Evolutionary conservation across 2,797 vertebrate genomes (phyloP).

Genomic region (Tachyglossus aculeatus): DNA sequence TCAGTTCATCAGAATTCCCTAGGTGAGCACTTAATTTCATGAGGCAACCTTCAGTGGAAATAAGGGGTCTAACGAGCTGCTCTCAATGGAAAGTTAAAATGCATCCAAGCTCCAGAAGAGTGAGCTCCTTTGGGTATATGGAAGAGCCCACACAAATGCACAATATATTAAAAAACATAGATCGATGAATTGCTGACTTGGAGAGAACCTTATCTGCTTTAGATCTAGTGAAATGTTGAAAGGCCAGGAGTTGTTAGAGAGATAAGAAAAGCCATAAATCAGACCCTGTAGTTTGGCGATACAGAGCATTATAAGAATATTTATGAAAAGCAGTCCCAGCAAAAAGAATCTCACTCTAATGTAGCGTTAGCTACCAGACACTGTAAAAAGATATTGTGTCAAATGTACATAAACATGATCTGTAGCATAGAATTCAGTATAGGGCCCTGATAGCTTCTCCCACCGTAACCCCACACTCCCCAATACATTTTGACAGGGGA

Average conservation of each 20-base stretch:
- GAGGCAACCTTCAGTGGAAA: conserved; percentile 16
- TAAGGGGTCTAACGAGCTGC: background rate
- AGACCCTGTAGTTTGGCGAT: background rate
- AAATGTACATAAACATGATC: too few species aligned
- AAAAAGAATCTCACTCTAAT: background rate
- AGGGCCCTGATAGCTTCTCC: too few species aligned
- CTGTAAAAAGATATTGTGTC: too few species aligned
- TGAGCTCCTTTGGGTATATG: background rate
- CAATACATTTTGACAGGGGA: too few species aligned
- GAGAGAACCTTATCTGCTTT: background rate
- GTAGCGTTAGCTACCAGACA: background rate
- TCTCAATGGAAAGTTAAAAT: conserved; percentile 26
- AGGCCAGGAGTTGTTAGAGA: background rate
- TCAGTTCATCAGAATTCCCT: background rate
- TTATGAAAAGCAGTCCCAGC: background rate
- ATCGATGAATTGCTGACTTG: background rate
- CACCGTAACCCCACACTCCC: too few species aligned
- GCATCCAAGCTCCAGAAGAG: background rate
- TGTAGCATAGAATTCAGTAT: too few species aligned
- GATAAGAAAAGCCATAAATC: background rate
- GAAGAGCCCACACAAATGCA: background rate
- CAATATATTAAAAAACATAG: background rate
- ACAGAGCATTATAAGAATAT: background rate
- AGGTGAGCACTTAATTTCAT: conserved; percentile 2
- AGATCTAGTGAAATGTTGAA: conserved; percentile 3